Percentiles rank a stretch among this genome's conserved stretches.
phyloP scores from a whole-genome alignment of 1,140 invertebrate genomes.

The Drosophila mayri region DNA sequence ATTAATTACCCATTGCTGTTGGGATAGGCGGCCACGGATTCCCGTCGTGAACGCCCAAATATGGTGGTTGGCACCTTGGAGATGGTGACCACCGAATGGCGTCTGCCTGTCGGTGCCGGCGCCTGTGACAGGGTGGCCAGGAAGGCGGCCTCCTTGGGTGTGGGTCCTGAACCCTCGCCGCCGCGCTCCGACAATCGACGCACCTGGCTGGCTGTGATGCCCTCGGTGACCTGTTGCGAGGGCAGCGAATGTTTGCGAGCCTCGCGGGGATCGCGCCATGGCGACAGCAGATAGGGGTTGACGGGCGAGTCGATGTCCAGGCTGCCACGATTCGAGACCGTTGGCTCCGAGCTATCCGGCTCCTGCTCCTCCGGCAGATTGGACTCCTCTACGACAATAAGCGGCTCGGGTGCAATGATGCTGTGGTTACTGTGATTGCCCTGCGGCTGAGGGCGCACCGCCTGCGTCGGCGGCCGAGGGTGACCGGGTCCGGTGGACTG shows the following conservation, averaged over 20 bases:
- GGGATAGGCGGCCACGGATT: conserved; percentile 92
- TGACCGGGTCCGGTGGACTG: conserved; percentile 35
- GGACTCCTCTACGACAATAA: conserved; percentile 93
- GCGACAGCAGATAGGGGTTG: conserved; percentile 92
- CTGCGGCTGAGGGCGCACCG: conserved; percentile 17
- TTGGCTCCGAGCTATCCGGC: conserved; percentile 84
- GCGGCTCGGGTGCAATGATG: conserved; percentile 86
- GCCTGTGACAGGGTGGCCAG: conserved; percentile 91
- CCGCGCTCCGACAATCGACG: conserved; percentile 91
- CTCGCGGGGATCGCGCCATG: conserved; percentile 89
- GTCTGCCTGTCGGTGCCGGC: conserved; percentile 90
- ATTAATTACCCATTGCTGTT: conserved; percentile 85
- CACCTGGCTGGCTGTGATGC: conserved; percentile 93
- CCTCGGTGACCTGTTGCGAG: conserved; percentile 92
- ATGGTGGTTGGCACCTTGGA: conserved; percentile 90
- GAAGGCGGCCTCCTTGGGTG: conserved; percentile 91
- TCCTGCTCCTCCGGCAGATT: conserved; percentile 89
- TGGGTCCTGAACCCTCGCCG: conserved; percentile 89
- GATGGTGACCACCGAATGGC: conserved; percentile 94
- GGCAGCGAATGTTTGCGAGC: conserved; percentile 92
- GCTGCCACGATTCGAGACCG: conserved; percentile 87
- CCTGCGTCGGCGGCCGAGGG: conserved; percentile 21
- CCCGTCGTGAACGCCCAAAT: conserved; percentile 90
- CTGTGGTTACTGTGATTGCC: conserved; percentile 1
- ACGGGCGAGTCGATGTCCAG: conserved; percentile 91